phyloP scores from a whole-genome alignment of 2,113 vertebrate genomes.

The Eptesicus fuscus region DNA sequence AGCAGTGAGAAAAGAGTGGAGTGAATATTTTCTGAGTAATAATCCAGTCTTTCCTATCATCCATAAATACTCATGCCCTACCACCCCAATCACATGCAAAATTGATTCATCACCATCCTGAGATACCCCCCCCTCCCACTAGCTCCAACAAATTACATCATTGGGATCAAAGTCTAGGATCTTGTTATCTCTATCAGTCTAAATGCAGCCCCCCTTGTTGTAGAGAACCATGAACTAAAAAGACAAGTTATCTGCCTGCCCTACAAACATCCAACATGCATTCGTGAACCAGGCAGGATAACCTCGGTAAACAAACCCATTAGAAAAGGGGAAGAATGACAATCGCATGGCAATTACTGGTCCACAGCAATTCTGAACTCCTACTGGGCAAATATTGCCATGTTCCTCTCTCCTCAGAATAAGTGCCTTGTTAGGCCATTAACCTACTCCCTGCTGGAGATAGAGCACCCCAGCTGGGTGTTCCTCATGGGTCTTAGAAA shows the following conservation, averaged over 20 bases:
- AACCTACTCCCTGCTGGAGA: background rate
- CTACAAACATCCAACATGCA: background rate
- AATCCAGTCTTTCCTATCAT: background rate
- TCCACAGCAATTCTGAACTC: background rate
- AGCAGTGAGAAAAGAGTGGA: background rate
- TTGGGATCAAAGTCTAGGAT: background rate
- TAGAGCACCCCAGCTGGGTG: too few species aligned
- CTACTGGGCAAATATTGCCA: background rate
- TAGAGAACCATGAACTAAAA: background rate
- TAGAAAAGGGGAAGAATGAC: background rate
- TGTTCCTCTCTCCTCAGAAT: background rate
- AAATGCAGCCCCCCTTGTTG: background rate
- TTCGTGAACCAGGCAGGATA: background rate
- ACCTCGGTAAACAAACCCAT: background rate
- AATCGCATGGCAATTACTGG: background rate
- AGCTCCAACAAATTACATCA: background rate
- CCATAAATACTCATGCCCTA: background rate
- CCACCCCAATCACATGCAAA: background rate
- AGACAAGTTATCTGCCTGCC: background rate
- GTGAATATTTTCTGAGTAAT: background rate
- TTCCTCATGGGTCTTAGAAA: background rate
- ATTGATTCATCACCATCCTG: background rate
- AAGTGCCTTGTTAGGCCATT: background rate
- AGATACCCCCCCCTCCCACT: background rate
- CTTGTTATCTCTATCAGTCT: background rate